Percentiles rank a stretch among this genome's conserved stretches.
phyloP scores from a whole-genome alignment of 2,113 vertebrate genomes.

The Scartelaos histophorus region DNA sequence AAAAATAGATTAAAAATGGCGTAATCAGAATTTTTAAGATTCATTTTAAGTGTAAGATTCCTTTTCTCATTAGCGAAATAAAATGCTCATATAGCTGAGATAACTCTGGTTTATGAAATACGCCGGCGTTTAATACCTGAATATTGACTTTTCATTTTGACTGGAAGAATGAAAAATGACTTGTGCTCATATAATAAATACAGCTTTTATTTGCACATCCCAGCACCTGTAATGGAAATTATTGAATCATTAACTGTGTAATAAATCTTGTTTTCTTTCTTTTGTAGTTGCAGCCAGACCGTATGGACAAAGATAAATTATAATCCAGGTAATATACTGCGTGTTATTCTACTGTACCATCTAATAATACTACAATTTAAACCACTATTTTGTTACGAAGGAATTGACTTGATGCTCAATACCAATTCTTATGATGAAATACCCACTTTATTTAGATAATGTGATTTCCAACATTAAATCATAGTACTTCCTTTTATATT shows the following conservation, averaged over 20 bases:
- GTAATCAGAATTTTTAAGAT: not conserved
- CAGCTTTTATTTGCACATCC: not conserved
- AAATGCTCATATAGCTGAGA: not conserved
- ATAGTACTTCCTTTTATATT: too few species aligned
- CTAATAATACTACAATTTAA: too few species aligned
- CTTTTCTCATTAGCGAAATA: not conserved
- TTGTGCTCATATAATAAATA: not conserved
- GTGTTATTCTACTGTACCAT: not conserved
- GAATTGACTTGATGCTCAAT: too few species aligned
- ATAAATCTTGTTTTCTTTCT: not conserved
- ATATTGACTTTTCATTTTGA: slow-evolving; percentile 1
- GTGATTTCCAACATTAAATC: too few species aligned
- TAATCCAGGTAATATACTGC: slow-evolving; percentile 39
- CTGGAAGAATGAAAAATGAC: not conserved
- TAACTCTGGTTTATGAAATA: not conserved
- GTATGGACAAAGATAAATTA: slow-evolving; percentile 34
- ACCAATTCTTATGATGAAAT: too few species aligned
- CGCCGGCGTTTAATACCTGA: not conserved
- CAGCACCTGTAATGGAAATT: not conserved
- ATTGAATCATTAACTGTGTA: slow-evolving; percentile 1
- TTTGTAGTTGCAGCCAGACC: slow-evolving; percentile 35
- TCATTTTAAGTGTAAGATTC: not conserved
- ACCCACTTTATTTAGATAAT: too few species aligned
- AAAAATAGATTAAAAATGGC: not conserved
- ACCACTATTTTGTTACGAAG: too few species aligned